Percentiles rank a stretch among this genome's conserved stretches.
Evolutionary conservation across 2,113 vertebrate species (phyloP).

Genomic region (Campylomormyrus numenius): DNA sequence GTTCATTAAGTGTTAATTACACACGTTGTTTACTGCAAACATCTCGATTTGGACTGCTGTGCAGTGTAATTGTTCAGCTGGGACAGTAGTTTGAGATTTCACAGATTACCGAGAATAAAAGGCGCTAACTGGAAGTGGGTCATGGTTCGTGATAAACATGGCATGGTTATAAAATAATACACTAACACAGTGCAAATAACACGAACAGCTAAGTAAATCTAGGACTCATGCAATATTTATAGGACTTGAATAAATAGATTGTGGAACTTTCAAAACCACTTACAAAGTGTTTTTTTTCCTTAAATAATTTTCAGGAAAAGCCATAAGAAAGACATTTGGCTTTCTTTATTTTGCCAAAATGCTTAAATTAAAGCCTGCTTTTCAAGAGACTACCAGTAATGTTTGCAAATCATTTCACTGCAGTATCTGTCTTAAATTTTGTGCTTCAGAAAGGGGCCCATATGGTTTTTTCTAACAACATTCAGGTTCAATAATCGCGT

Average conservation of each 20-base stretch:
- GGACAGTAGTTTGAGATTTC: constrained; percentile 68
- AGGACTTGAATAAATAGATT: constrained; percentile 69
- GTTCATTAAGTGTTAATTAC: constrained; percentile 99
- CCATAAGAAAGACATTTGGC: background rate
- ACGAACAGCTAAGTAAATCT: constrained; percentile 61
- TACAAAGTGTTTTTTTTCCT: constrained; percentile 35
- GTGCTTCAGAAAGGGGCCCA: background rate
- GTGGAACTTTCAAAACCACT: constrained; percentile 51
- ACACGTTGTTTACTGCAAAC: constrained; percentile 99
- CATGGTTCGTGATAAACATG: constrained; percentile 67
- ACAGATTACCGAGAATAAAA: constrained; percentile 50
- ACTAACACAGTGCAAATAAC: constrained; percentile 65
- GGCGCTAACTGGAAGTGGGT: constrained; percentile 69
- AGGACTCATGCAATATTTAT: constrained; percentile 75
- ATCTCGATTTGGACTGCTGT: constrained; percentile 95
- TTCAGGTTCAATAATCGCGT: background rate
- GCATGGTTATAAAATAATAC: constrained; percentile 69
- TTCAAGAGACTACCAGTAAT: background rate
- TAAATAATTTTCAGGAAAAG: constrained; percentile 9
- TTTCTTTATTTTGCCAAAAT: background rate
- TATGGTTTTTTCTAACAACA: background rate
- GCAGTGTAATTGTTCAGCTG: constrained; percentile 85
- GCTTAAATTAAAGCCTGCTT: background rate
- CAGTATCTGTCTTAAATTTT: background rate
- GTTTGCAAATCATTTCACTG: background rate